A percentile compares a stretch with the other conserved stretches of the same genome.
Evolutionary conservation across 53 echinoderm and acorn worm species (phyloP).

Genomic region (Paelopatides confundens): DNA sequence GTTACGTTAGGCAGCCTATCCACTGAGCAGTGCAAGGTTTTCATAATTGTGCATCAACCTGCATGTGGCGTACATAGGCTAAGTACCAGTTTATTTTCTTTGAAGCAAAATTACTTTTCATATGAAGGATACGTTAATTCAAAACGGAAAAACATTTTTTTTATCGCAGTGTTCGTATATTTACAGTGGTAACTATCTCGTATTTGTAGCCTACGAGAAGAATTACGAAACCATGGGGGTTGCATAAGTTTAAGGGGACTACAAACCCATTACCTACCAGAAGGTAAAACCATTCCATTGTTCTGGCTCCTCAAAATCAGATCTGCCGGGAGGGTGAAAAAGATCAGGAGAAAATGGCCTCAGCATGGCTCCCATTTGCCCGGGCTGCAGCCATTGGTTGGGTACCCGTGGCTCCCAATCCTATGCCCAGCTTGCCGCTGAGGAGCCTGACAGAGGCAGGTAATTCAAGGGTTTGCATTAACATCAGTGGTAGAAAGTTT

Average conservation of each 20-base stretch:
- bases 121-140: no score
- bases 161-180: neutral
- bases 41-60: neutral
- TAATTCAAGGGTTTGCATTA: constrained; percentile 81
- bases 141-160: neutral
- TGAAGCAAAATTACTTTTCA: neutral
- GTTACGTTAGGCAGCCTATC: constrained; percentile 8
- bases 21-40: neutral
- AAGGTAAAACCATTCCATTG: constrained; percentile 16
- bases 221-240: neutral
- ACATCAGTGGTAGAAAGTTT: constrained; percentile 92
- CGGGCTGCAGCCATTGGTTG: constrained; percentile 99
- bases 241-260: neutral
- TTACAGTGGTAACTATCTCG: neutral
- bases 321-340: constrained; percentile 32
- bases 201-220: neutral
- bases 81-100: neutral
- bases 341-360: constrained; percentile 77
- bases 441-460: constrained; percentile 54
- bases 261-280: neutral
- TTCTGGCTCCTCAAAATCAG: constrained; percentile 48
- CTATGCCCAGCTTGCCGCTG: constrained; percentile 87
- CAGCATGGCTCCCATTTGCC: constrained; percentile 98
- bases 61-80: neutral
- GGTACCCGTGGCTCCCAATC: constrained; percentile 93